phyloP scores from a whole-genome alignment of 2,797 vertebrate species.

The Psittacula echo region DNA sequence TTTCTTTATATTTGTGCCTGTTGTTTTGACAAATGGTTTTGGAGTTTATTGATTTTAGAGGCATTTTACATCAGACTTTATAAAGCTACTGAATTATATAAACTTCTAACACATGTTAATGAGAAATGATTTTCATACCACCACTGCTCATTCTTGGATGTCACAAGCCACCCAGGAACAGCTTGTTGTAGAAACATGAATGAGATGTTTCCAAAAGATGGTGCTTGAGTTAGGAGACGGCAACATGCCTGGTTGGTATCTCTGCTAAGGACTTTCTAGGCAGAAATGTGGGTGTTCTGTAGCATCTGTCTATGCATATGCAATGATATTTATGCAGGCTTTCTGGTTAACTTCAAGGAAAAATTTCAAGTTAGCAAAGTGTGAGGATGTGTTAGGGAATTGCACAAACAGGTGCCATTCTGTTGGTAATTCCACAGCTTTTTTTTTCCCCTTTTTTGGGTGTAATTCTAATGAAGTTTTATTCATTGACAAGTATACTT shows the following conservation, averaged over 20 bases:
- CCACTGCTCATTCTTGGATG: slow-evolving; percentile 33
- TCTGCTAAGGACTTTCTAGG: slow-evolving; percentile 29
- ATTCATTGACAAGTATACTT: background rate
- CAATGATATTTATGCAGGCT: slow-evolving; percentile 8
- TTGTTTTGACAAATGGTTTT: background rate
- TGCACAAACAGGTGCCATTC: background rate
- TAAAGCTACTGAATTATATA: background rate
- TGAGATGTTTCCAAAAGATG: slow-evolving; percentile 49
- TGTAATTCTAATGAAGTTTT: background rate
- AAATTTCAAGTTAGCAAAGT: background rate
- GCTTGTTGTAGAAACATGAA: slow-evolving; percentile 58
- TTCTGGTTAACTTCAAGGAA: slow-evolving; percentile 24
- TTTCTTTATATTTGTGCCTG: background rate
- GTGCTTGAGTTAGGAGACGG: slow-evolving; percentile 12
- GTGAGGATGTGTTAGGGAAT: background rate
- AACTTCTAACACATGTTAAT: background rate
- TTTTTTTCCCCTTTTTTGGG: background rate
- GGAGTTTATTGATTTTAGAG: background rate
- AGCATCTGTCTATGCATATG: slow-evolving; percentile 52
- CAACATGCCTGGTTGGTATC: background rate
- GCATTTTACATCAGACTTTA: background rate
- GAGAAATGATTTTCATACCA: background rate
- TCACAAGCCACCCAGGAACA: slow-evolving; percentile 19
- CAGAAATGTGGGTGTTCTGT: slow-evolving; percentile 29
- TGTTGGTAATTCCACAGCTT: background rate